These are phyloP conservation scores for Quiscalus mexicanus DNA, from an alignment of 2,113 vertebrate genomes.

Conservation along the genomic window DNA sequence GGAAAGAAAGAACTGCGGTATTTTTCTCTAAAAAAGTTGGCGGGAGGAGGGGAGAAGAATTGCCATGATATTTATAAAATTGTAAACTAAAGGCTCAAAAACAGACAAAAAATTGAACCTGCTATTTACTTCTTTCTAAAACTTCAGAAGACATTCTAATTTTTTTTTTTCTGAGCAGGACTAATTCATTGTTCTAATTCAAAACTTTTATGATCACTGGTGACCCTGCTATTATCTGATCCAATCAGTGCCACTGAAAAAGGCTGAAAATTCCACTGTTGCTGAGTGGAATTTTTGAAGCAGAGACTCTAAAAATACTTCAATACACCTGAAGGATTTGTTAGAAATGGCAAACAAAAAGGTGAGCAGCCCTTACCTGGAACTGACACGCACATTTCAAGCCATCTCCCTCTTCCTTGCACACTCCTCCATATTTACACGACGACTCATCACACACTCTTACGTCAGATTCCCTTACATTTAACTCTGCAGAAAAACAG, in stretches of 20 bases:
- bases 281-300: not conserved
- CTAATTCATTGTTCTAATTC: not conserved
- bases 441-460: slow-evolving; percentile 88
- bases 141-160: not conserved
- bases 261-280: no score
- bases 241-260: not conserved
- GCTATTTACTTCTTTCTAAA: not conserved
- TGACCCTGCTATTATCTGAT: not conserved
- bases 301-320: not conserved
- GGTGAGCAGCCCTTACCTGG: slow-evolving; percentile 82
- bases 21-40: not conserved
- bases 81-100: not conserved
- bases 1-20: not conserved
- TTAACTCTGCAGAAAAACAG: slow-evolving; percentile 78
- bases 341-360: not conserved
- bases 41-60: accelerated
- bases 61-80: not conserved
- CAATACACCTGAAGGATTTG: not conserved
- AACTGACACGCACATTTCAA: slow-evolving; percentile 93
- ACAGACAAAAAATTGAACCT: not conserved
- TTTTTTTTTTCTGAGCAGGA: not conserved
- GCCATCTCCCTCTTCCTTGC: slow-evolving; percentile 88
- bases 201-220: not conserved
- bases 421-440: slow-evolving; percentile 90
- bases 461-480: slow-evolving; percentile 86